phyloP scores from a whole-genome alignment of 1,140 invertebrate species.

The Thalassaphorura encarpata region DNA sequence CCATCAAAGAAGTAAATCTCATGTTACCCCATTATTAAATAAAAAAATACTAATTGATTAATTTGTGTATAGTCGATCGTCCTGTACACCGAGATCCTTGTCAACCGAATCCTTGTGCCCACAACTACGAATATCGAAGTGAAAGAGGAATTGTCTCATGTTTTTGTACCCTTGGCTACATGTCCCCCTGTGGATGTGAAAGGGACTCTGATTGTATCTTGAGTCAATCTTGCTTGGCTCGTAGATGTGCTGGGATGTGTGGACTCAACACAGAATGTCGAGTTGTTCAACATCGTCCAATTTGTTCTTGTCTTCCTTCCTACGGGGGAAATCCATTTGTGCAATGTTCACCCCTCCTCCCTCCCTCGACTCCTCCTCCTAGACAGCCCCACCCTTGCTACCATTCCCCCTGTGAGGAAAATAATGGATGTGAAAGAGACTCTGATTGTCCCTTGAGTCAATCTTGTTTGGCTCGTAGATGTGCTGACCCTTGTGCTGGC shows the following conservation, averaged over 20 bases:
- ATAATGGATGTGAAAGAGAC: neutral
- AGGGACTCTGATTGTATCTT: constrained; percentile 36
- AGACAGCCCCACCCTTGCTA: too few species aligned
- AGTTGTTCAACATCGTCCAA: constrained; percentile 32
- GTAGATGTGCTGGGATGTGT: constrained; percentile 48
- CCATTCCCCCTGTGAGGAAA: too few species aligned
- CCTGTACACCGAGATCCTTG: constrained; percentile 49
- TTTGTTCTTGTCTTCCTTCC: constrained; percentile 52
- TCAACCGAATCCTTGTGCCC: constrained; percentile 69
- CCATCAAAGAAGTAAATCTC: constrained; percentile 8
- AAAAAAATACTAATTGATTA: neutral
- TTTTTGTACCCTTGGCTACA: constrained; percentile 77
- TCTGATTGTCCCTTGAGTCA: constrained; percentile 10
- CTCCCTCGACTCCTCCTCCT: too few species aligned
- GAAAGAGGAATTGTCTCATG: constrained; percentile 60
- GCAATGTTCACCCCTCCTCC: constrained; percentile 34
- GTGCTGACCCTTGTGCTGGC: constrained; percentile 14
- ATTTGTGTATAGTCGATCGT: constrained; percentile 30
- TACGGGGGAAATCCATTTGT: constrained; percentile 71
- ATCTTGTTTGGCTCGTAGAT: neutral
- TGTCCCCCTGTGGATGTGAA: constrained; percentile 14
- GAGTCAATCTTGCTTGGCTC: constrained; percentile 48
- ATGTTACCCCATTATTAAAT: neutral
- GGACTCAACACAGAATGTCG: constrained; percentile 14
- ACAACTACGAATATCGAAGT: constrained; percentile 64